Conservation (phyloP, 2,113 vertebrate species). For the Myotis lucifugus region DNA sequence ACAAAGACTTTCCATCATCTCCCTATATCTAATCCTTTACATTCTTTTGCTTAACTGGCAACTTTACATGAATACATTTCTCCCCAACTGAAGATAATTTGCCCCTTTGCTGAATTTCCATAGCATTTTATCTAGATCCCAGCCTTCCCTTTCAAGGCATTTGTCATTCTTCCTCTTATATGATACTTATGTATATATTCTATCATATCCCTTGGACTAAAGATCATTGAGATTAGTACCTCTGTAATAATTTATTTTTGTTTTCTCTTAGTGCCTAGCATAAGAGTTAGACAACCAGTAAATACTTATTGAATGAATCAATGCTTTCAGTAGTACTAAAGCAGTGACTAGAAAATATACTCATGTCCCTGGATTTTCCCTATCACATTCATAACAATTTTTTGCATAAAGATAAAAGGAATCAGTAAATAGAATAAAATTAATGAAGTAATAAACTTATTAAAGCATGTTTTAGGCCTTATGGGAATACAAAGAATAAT, state of each 20-base stretch:
- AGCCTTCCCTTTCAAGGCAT: neutral
- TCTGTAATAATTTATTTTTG: conserved; percentile 43
- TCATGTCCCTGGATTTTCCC: neutral
- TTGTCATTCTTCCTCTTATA: neutral
- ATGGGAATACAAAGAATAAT: conserved; percentile 37
- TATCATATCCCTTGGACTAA: neutral
- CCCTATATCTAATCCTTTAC: neutral
- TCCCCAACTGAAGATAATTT: neutral
- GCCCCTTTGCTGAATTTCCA: neutral
- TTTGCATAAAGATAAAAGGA: conserved; percentile 38
- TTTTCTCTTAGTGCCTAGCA: neutral
- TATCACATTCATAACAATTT: conserved; percentile 20
- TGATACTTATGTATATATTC: conserved; percentile 8
- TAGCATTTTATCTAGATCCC: conserved; percentile 22
- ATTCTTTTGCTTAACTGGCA: conserved; percentile 37
- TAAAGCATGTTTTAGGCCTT: conserved; percentile 34
- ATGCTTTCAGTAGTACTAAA: conserved; percentile 32
- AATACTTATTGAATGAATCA: conserved; percentile 38
- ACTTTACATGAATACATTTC: neutral
- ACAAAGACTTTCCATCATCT: neutral
- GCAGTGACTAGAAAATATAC: conserved; percentile 32
- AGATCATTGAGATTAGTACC: conserved; percentile 24
- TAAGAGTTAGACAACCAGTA: conserved; percentile 3
- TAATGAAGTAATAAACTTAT: neutral
- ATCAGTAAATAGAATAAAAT: conserved; percentile 41